Conservation (phyloP, 1,140 invertebrate genomes). For the Drosophila neocordata region DNA sequence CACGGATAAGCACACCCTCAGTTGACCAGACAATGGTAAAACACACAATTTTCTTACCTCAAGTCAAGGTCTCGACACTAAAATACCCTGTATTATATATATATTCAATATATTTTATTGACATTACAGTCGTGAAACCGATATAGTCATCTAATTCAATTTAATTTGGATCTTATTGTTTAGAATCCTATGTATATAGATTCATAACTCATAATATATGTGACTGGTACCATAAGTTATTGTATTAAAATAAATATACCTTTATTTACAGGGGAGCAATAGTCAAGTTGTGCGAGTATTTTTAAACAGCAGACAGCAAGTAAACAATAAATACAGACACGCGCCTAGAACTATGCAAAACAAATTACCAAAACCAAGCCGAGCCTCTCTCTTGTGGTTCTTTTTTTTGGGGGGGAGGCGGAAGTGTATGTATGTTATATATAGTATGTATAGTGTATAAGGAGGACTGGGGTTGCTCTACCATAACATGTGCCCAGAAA, state of each 20-base stretch:
- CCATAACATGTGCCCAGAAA: conserved; percentile 13
- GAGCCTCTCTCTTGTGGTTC: neutral
- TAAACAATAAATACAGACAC: conserved; percentile 25
- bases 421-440: neutral
- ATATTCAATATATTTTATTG: neutral
- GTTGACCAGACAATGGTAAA: conserved; percentile 3
- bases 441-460: neutral
- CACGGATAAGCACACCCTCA: neutral
- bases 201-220: too few relatives aligned
- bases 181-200: too few relatives aligned
- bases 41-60: neutral
- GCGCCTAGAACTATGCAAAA: conserved; percentile 26
- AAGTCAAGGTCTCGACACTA: neutral
- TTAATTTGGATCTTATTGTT: too few relatives aligned
- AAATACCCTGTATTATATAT: neutral
- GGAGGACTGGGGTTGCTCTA: neutral
- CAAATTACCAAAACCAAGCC: conserved; percentile 10
- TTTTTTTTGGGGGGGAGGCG: neutral
- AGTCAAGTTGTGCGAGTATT: neutral
- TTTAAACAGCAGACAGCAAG: conserved; percentile 13
- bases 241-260: neutral
- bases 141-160: too few relatives aligned
- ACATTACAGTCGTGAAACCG: too few relatives aligned
- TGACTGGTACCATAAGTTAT: too few relatives aligned
- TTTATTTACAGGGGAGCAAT: neutral